Percentiles rank a stretch among this genome's conserved stretches.
Evolutionary conservation across 2,888 invertebrate species (phyloP).

Genomic region (Pollenia griseotomentosa): DNA sequence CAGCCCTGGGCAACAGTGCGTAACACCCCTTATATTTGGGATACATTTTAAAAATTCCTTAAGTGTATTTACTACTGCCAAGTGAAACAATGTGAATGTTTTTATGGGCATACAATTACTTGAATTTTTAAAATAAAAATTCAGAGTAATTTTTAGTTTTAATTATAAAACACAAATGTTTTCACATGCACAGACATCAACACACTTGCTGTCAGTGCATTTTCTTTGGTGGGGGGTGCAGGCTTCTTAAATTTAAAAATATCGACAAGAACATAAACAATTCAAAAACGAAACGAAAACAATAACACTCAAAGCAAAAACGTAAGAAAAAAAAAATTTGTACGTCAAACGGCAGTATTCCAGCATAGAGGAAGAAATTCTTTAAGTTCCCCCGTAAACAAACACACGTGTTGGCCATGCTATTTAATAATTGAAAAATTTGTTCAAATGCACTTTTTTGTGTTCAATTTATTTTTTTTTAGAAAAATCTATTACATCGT

Average conservation of each 20-base stretch:
- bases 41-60: too few species aligned
- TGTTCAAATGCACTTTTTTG: background rate
- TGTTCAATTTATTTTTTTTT: background rate
- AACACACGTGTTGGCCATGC: background rate
- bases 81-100: too few species aligned
- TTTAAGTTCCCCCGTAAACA: background rate
- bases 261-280: slow-evolving; percentile 1
- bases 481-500: too few species aligned
- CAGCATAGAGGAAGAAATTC: background rate
- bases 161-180: too few species aligned
- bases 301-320: background rate
- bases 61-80: too few species aligned
- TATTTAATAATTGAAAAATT: background rate
- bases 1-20: too few species aligned
- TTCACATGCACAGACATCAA: background rate
- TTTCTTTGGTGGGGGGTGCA: background rate
- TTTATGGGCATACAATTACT: too few species aligned
- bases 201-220: background rate
- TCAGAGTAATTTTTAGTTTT: too few species aligned
- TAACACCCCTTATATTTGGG: too few species aligned
- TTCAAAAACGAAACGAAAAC: too few species aligned
- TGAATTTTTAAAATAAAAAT: too few species aligned
- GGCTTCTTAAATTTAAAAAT: background rate
- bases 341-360: background rate
- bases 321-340: background rate